Base-by-base conservation (phyloP, 2,113 vertebrate genomes). In the Ranitomeya imitator region DNA sequence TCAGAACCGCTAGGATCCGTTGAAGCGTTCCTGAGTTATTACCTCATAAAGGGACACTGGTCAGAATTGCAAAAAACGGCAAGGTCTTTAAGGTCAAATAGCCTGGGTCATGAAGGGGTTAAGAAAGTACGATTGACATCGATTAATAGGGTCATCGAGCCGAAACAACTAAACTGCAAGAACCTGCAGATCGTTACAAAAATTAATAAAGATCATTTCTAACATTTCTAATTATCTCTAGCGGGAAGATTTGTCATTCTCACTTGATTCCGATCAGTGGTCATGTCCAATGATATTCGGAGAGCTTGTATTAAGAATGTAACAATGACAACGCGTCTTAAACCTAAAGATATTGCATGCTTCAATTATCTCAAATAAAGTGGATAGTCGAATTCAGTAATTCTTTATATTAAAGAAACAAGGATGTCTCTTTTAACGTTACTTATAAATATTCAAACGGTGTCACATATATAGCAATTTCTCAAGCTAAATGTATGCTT, bases 371-470 rank as follows among this genome's bases (percentile, higher is more conserved):
- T 74, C 71, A 45, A 74, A 74, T 19, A 82, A 16, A 82, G 63
- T 51, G n/a, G 10, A 83, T 65, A 65, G 26, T 65, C 31, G 2
- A 83, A 31, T 51, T 51, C 57, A 16, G 16, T 83, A 83, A 83
- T 83, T 83, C 80, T 83, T 83, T 83, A 83, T 83, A 83, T 83
- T 83, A 83, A 83, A 83, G 80, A 83, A 51, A 60, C 23, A 61
- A 61, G 37, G 23, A 61, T 18, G 15, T 82, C 79, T 63, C 55
- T 83, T 82, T 65, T 65, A 63, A 83, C 23, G 45, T 61, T 51
- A 19, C 19, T 83, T 83, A 51, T 65, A 83, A 83, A n/a, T 61
- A 23, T 80, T 59, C 78, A 80, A 31, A 80, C 14, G 23, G 11
- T 60, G 78, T 80, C 23, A 80, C 26, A 59, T 80, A 54, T 78